phyloP scores from a whole-genome alignment of 2,797 vertebrate species.

The Rhinella marina region DNA sequence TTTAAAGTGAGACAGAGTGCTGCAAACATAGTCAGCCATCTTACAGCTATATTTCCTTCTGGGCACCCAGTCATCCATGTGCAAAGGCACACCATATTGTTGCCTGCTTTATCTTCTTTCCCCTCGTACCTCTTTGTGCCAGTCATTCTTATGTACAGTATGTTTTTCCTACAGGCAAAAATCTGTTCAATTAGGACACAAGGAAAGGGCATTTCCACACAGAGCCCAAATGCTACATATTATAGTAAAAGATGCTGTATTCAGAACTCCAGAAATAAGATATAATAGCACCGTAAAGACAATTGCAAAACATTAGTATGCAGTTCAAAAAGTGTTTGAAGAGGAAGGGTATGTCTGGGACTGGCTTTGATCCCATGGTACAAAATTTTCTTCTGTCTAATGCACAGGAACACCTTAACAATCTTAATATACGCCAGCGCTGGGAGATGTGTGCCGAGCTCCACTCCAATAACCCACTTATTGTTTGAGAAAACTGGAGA shows the following conservation, averaged over 20 bases:
- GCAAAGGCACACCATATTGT: neutral
- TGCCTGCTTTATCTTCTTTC: neutral
- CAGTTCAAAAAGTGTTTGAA: neutral
- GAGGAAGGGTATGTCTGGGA: constrained; percentile 8
- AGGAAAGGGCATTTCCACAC: too few species aligned
- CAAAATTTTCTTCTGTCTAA: constrained; percentile 19
- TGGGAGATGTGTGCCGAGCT: constrained; percentile 28
- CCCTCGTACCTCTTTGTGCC: neutral
- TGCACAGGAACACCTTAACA: constrained; percentile 47
- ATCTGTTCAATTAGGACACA: neutral
- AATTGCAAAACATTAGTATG: neutral
- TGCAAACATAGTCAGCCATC: too few species aligned
- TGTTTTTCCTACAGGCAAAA: neutral
- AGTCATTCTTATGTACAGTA: neutral
- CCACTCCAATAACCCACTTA: constrained; percentile 46
- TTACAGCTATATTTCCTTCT: too few species aligned
- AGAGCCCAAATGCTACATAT: neutral
- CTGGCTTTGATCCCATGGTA: constrained; percentile 5
- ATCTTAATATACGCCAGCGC: constrained; percentile 27
- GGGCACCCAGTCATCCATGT: too few species aligned
- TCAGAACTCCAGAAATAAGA: constrained; percentile 6
- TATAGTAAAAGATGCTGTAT: neutral
- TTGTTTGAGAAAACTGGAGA: constrained; percentile 43
- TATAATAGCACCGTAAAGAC: neutral
- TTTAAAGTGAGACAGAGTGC: too few species aligned